Percentiles rank a stretch among this genome's conserved stretches.
phyloP scores from a whole-genome alignment of 2,888 invertebrate species.

The Yponomeuta cagnagella region DNA sequence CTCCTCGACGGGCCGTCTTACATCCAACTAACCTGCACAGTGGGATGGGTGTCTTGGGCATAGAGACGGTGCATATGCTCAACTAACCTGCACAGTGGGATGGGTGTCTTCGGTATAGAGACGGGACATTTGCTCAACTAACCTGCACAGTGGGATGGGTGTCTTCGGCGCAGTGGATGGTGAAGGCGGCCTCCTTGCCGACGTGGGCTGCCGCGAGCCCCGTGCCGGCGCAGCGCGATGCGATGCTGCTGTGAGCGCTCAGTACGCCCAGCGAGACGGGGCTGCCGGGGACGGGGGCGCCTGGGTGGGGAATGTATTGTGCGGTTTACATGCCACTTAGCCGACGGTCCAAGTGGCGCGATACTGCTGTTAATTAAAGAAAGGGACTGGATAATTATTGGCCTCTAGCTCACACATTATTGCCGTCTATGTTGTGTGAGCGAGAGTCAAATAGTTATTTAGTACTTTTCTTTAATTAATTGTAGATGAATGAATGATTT shows the following conservation, averaged over 20 bases:
- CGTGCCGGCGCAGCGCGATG: constrained; percentile 78
- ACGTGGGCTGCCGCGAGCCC: constrained; percentile 82
- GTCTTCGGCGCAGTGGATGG: constrained; percentile 75
- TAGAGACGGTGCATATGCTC: constrained; percentile 26
- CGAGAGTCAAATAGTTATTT: no score
- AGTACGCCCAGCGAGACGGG: constrained; percentile 73
- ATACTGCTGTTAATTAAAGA: no score
- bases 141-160: constrained; percentile 80
- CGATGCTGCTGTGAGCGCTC: constrained; percentile 55
- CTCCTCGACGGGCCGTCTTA: no score
- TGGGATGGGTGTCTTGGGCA: constrained; percentile 74
- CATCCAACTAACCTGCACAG: constrained; percentile 72
- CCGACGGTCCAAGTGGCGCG: no score
- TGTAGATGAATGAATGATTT: no score
- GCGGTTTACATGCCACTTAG: not conserved
- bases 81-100: no score
- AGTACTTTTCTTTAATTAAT: no score
- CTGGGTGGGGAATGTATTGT: constrained; percentile 33
- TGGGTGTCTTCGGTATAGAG: no score
- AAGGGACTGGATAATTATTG: no score
- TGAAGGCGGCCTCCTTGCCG: constrained; percentile 83
- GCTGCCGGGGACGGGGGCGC: constrained; percentile 75
- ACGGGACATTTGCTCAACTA: no score
- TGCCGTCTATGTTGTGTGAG: no score
- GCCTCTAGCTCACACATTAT: no score